Percentiles rank a stretch among this genome's conserved stretches.
phyloP scores from a whole-genome alignment of 2,113 vertebrate genomes.

The Epinephelus moara region DNA sequence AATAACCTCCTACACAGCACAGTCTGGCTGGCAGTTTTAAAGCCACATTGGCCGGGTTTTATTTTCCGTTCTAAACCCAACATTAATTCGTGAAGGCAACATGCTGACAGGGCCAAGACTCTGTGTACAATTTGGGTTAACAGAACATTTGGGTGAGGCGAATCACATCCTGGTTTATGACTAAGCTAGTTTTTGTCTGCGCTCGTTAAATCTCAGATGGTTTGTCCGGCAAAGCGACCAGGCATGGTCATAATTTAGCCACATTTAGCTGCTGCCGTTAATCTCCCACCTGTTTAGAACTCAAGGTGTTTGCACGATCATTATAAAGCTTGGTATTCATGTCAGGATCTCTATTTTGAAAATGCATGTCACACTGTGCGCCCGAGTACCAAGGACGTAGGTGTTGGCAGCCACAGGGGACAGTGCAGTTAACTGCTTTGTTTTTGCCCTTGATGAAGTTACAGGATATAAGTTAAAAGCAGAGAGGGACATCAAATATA shows the following conservation, averaged over 20 bases:
- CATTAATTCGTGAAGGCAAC: constrained; percentile 9
- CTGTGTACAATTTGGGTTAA: constrained; percentile 13
- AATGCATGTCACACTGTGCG: constrained; percentile 73
- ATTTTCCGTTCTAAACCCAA: constrained; percentile 31
- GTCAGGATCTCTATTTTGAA: constrained; percentile 74
- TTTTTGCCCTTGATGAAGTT: constrained; percentile 75
- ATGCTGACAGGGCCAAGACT: background rate
- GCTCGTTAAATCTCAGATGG: background rate
- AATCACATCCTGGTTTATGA: constrained; percentile 29
- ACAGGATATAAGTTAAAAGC: constrained; percentile 48
- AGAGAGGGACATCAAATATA: constrained; percentile 8
- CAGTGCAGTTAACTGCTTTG: constrained; percentile 68
- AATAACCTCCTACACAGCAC: constrained; percentile 30
- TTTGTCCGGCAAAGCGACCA: constrained; percentile 9
- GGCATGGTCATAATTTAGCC: constrained; percentile 16
- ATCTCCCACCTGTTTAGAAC: constrained; percentile 55
- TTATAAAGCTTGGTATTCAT: constrained; percentile 77
- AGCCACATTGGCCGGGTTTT: constrained; percentile 12
- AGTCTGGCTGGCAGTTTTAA: constrained; percentile 15
- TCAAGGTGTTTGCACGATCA: constrained; percentile 70
- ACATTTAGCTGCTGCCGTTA: constrained; percentile 35
- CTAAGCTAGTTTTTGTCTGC: constrained; percentile 7
- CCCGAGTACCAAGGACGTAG: constrained; percentile 72
- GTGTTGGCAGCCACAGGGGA: constrained; percentile 75
- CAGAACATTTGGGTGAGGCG: constrained; percentile 20